Percentiles rank a stretch among this genome's conserved stretches.
phyloP scores from a whole-genome alignment of 92 coral and sea anemone genomes.

The Phenganax stokvisi region DNA sequence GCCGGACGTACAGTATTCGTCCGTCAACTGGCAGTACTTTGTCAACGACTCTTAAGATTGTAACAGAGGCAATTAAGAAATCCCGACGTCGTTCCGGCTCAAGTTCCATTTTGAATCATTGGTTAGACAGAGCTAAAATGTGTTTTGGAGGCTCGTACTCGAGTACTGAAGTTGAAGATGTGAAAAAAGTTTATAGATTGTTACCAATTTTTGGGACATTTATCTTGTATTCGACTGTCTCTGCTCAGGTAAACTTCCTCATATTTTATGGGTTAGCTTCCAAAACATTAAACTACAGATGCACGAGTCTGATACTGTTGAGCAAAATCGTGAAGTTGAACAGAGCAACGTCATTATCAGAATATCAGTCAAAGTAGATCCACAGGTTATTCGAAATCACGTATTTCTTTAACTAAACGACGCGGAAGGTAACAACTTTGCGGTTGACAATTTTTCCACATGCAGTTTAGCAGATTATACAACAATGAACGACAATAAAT shows the following conservation, averaged over 20 bases:
- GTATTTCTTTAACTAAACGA: too few relatives aligned
- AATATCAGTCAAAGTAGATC: not conserved
- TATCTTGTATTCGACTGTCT: slow-evolving; percentile 70
- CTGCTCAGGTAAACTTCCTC: slow-evolving; percentile 69
- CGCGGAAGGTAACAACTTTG: too few relatives aligned
- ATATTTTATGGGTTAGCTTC: not conserved
- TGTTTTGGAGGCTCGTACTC: slow-evolving; percentile 63
- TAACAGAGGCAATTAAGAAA: slow-evolving; percentile 50
- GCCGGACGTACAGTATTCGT: slow-evolving; percentile 52
- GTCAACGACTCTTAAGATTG: slow-evolving; percentile 56
- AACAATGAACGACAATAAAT: too few relatives aligned
- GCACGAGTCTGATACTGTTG: too few relatives aligned
- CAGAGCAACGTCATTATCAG: not conserved
- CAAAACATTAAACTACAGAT: too few relatives aligned
- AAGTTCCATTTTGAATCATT: slow-evolving; percentile 32
- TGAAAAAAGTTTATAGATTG: slow-evolving; percentile 60
- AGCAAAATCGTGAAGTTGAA: not conserved
- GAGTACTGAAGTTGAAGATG: slow-evolving; percentile 77
- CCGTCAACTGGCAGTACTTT: slow-evolving; percentile 78
- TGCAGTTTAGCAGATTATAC: too few relatives aligned
- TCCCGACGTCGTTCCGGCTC: slow-evolving; percentile 14
- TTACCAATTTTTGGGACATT: slow-evolving; percentile 69
- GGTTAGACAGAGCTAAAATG: slow-evolving; percentile 78
- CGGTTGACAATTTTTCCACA: too few relatives aligned
- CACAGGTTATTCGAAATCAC: too few relatives aligned